Evolutionary conservation across 2,113 vertebrate genomes (phyloP), one percentile per base, ranked within the genome.

Genomic region (Limanda limanda): DNA sequence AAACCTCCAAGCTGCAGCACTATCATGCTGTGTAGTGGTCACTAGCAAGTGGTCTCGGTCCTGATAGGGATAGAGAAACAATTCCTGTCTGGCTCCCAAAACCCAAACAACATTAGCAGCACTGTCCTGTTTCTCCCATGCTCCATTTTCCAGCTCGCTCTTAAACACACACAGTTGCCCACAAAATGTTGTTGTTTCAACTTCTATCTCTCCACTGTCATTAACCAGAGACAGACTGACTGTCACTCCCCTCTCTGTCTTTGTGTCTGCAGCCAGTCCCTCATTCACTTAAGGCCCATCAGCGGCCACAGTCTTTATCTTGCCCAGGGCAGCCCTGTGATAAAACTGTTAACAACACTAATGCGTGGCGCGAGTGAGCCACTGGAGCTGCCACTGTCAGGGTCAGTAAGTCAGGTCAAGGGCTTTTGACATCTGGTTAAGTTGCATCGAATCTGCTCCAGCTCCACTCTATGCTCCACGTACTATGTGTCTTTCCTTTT

Each of bases 261-360:
- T 63, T 70, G 79, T 77, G 79, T 92, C 84, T 88, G 83, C 83
- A 84, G 86, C 85, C 83, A 52, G 71, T 82, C 31, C 75, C 84
- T 42, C 76, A 68, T 83, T 91, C 91, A 88, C 81, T 88, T 79
- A 85, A 76, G 78, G 73, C 76, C 86, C 92, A 75, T 89, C 92
- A 58, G 81, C 0, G 27, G 74, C 62, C 61, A 60, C 78, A 86
- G 74, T 88, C 89, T 92, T 94, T 94, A 95, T 94, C 95, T 92
- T 40, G 35, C 82, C 77, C 68, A 74, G 61, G 91, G 81, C 90
- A 87, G 91, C 87, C 88, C 85, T 76, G 89, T 27, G 94, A 95
- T 96, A 96, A 95, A 84, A 73, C 93, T 56, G 89, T 93, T 87
- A 94, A 94, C 94, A 91, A 90, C 92, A 78, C 82, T 89, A 93